phyloP scores from a whole-genome alignment of 2,888 invertebrate species.

The Villa cingulata region DNA sequence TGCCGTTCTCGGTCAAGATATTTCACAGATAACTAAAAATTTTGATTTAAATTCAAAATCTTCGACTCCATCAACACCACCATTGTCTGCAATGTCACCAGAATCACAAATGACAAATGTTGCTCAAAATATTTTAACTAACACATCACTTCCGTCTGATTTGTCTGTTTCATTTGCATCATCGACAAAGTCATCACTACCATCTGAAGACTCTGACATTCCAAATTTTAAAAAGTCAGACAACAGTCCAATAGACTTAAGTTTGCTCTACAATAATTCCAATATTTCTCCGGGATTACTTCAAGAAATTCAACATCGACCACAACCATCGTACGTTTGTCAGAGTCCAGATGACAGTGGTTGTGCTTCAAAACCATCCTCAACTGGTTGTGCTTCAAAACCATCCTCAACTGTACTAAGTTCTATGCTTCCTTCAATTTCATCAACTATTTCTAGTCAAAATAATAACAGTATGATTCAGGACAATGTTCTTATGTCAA shows the following conservation, averaged over 20 bases:
- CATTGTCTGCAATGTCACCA: slow-evolving; percentile 10
- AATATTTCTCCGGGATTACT: slow-evolving; percentile 10
- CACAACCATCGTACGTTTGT: slow-evolving; percentile 2
- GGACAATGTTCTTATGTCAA: slow-evolving; percentile 1
- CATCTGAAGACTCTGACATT: neutral
- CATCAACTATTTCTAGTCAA: neutral
- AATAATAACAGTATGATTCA: neutral
- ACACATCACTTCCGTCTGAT: slow-evolving; percentile 2
- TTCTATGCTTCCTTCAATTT: neutral
- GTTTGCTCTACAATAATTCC: neutral
- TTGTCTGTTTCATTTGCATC: slow-evolving; percentile 1
- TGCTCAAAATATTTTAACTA: neutral
- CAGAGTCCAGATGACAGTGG: neutral
- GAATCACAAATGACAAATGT: slow-evolving; percentile 5
- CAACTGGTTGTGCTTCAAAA: neutral
- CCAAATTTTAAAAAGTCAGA: neutral
- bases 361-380: neutral
- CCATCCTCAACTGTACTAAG: neutral
- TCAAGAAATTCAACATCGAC: slow-evolving; percentile 13
- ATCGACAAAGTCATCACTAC: neutral
- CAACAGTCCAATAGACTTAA: slow-evolving; percentile 1
- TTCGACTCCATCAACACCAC: slow-evolving; percentile 3
- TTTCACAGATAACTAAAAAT: neutral
- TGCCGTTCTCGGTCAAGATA: slow-evolving; percentile 10
- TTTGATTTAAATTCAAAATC: slow-evolving; percentile 1